Percentiles rank a stretch among this genome's conserved stretches.
Evolutionary conservation across 2,888 invertebrate genomes (phyloP).

Genomic region (Cremastinae sp.): DNA sequence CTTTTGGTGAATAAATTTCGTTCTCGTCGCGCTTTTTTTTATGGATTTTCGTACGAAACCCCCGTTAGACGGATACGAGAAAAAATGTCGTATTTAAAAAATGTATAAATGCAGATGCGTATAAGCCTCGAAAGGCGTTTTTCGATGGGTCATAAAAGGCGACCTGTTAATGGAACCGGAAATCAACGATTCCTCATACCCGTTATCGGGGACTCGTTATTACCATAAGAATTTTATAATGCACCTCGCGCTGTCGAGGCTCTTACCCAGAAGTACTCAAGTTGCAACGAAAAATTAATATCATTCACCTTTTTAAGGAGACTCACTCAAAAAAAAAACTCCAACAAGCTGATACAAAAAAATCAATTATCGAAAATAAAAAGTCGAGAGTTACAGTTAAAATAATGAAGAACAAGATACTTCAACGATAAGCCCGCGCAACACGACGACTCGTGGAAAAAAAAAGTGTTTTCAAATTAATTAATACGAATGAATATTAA

Average conservation of each 20-base stretch:
- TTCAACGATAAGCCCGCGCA: no score
- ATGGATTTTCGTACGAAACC: conserved; percentile 28
- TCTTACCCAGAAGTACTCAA: background rate
- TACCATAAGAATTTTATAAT: conserved; percentile 47
- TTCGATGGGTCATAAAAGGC: conserved; percentile 34
- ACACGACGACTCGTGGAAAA: conserved; percentile 1
- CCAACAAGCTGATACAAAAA: background rate
- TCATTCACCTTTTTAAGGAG: conserved; percentile 10
- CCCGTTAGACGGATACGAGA: conserved; percentile 16
- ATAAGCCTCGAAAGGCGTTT: background rate
- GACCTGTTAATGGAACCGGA: conserved; percentile 58
- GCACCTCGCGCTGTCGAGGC: conserved; percentile 13
- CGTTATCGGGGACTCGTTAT: conserved; percentile 55
- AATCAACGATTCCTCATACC: conserved; percentile 52
- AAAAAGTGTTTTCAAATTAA: background rate
- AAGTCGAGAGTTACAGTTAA: background rate
- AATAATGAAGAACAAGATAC: no score
- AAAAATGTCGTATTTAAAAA: background rate
- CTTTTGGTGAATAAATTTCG: background rate
- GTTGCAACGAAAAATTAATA: conserved; percentile 1
- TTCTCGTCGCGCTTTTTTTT: background rate
- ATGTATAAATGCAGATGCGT: background rate
- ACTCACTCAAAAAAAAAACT: conserved; percentile 12
- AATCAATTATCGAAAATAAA: background rate
- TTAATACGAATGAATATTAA: no score